Evolutionary conservation across 2,888 invertebrate species (phyloP), one percentile per base, ranked within the genome.

Genomic region (Pollenia griseotomentosa): DNA sequence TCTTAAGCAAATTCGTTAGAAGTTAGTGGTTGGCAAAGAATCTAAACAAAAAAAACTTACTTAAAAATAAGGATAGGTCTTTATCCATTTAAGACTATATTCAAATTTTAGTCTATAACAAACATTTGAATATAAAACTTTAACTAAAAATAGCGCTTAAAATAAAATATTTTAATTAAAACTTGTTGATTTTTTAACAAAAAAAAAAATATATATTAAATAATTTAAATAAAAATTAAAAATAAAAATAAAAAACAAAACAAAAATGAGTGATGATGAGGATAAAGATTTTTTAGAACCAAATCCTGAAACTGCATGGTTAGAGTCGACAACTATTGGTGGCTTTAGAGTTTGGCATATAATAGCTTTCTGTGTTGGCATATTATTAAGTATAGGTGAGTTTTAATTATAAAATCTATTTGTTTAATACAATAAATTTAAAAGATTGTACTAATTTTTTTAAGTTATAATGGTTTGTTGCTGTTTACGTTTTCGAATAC

Each of bases 401-500:
- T 90, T 19, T 44, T 9, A 12, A 11, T 71, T 12, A 55, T 7
- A 33, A 44, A 59, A 16, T 23, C 74, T 51, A 55, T n/a, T 14
- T 73, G 68, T 19, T 33, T 12, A 55, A 71, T 19, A 48, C 0
- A 51, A 14, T 74, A 14, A 48, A 44, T 1, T 53, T 51, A 77
- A 77, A 33, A 6, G 6, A 33, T 33, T 33, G 4, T 75, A 46
- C 46, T 59, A 12, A 59, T 51, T 42, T 75, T 33, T 33, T 33
- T 6, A 77, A 97, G 97, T 97, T 86, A 96, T 98, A 88, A 95
- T 97, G 91, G 94, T 98, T 77, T 98, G 98, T 92, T 98, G 98
- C 92, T 98, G 98, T 92, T 95, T 98, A 90, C 96, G 97, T 89
- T 97, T 98, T 93, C 96, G 98, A 53, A 97, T 99, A 89, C 98